Percentiles rank a stretch among this genome's conserved stretches.
Evolutionary conservation across 1,140 invertebrate genomes (phyloP).

Genomic region (Stegodyphus dumicola): DNA sequence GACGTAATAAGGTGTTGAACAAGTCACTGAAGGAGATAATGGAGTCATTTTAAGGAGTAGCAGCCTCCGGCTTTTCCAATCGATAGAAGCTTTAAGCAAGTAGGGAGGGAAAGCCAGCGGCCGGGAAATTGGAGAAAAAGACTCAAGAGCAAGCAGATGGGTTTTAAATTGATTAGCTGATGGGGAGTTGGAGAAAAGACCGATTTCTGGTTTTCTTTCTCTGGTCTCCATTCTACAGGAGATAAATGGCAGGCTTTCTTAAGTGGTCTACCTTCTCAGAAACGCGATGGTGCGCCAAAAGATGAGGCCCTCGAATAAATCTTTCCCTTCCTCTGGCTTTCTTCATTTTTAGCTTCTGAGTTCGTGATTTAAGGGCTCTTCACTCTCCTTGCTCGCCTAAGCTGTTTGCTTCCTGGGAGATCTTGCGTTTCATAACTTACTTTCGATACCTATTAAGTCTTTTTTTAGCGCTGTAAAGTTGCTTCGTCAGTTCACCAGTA

Average conservation of each 20-base stretch:
- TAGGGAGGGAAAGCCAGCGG: neutral
- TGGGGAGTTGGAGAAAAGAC: slow-evolving; percentile 8
- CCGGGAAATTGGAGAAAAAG: slow-evolving; percentile 25
- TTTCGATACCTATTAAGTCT: neutral
- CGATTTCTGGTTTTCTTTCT: slow-evolving; percentile 36
- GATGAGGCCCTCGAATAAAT: slow-evolving; percentile 13
- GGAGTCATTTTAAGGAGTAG: slow-evolving; percentile 40
- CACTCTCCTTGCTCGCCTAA: too few relatives aligned
- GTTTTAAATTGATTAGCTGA: slow-evolving; percentile 52
- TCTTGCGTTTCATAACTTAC: neutral
- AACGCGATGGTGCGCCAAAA: neutral
- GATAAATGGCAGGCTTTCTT: slow-evolving; percentile 30
- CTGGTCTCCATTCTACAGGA: neutral
- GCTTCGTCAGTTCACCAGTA: too few relatives aligned
- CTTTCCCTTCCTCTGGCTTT: slow-evolving; percentile 14
- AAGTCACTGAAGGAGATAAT: slow-evolving; percentile 45
- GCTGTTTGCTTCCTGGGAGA: neutral
- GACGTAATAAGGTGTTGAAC: slow-evolving; percentile 45
- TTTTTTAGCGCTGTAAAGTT: neutral
- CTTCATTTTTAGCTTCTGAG: neutral
- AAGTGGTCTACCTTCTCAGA: slow-evolving; percentile 44
- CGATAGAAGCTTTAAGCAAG: slow-evolving; percentile 39
- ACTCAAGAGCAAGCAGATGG: slow-evolving; percentile 33
- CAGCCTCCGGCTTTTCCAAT: slow-evolving; percentile 29
- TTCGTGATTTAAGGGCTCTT: neutral